Evolutionary conservation across 2,113 vertebrate genomes (phyloP).

Genomic region (Junco hyemalis): DNA sequence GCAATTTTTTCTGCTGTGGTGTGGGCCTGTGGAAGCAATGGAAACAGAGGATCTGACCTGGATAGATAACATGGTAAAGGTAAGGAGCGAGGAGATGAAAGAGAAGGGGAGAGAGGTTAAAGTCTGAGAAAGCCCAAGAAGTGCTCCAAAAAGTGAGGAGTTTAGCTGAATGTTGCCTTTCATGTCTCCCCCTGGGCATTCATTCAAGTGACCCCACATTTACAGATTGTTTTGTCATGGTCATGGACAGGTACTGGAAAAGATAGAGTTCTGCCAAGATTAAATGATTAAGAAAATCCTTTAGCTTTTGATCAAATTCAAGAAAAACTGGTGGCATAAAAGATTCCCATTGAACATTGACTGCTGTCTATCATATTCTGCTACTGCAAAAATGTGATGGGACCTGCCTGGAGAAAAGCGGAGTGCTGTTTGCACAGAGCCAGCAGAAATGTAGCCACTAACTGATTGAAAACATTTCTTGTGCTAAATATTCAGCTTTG

Average conservation of each 20-base stretch:
- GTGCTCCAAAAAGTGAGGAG: background rate
- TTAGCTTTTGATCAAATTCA: background rate
- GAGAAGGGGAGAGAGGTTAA: background rate
- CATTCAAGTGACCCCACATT: rapidly evolving
- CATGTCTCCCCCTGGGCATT: background rate
- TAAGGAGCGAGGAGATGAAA: background rate
- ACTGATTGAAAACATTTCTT: background rate
- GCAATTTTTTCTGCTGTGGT: background rate
- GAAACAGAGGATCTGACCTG: background rate
- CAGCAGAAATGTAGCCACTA: background rate
- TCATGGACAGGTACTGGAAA: background rate
- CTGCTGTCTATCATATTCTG: background rate
- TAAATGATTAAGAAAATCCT: background rate
- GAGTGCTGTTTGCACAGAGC: background rate
- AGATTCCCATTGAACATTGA: background rate
- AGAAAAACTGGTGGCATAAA: background rate
- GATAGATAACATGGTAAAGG: background rate
- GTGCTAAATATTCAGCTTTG: background rate
- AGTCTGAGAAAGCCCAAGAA: background rate
- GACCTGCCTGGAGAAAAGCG: background rate
- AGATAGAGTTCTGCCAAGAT: background rate
- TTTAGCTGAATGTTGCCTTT: background rate
- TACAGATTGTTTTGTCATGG: background rate
- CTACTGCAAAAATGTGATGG: background rate
- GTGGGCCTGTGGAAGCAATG: background rate